These are phyloP conservation scores for Apogon talboti DNA, from an alignment of 2,797 vertebrate genomes.

Conservation along the genomic window DNA sequence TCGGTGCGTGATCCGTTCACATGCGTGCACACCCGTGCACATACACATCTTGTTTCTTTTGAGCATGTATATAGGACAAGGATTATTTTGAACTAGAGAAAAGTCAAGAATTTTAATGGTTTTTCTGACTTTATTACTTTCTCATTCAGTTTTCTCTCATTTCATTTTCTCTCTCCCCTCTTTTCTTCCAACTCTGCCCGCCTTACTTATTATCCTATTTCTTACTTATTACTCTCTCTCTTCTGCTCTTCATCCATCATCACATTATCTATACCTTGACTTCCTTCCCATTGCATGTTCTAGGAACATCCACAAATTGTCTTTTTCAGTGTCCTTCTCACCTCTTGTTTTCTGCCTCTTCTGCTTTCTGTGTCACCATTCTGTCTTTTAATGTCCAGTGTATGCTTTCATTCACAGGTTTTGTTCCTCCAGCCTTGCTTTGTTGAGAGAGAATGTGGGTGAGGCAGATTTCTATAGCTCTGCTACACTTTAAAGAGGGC, in stretches of 20 bases:
- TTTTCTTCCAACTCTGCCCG: constrained; percentile 16
- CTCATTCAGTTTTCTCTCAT: constrained; percentile 30
- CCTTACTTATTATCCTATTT: constrained; percentile 30
- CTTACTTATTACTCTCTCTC: constrained; percentile 34
- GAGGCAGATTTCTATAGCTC: constrained; percentile 57
- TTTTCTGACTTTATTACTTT: constrained; percentile 56
- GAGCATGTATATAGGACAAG: constrained; percentile 67
- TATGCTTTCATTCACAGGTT: constrained; percentile 66
- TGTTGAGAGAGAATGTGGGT: constrained; percentile 50
- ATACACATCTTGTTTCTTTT: constrained; percentile 42
- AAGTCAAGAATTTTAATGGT: constrained; percentile 50
- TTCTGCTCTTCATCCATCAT: constrained; percentile 23
- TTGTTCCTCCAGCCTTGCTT: constrained; percentile 58
- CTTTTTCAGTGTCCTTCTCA: constrained; percentile 31
- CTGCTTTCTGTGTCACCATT: constrained; percentile 56
- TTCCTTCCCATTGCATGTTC: constrained; percentile 31
- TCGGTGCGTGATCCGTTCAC: constrained; percentile 71
- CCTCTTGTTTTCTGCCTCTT: constrained; percentile 53
- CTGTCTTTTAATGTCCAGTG: constrained; percentile 59
- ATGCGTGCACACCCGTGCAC: constrained; percentile 35
- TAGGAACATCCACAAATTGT: constrained; percentile 49
- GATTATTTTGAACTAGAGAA: constrained; percentile 64
- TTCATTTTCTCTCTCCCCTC: constrained; percentile 10
- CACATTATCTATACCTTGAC: constrained; percentile 31
- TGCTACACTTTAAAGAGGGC: constrained; percentile 61